phyloP scores from a whole-genome alignment of 2,113 vertebrate species.

The Pithys albifrons region DNA sequence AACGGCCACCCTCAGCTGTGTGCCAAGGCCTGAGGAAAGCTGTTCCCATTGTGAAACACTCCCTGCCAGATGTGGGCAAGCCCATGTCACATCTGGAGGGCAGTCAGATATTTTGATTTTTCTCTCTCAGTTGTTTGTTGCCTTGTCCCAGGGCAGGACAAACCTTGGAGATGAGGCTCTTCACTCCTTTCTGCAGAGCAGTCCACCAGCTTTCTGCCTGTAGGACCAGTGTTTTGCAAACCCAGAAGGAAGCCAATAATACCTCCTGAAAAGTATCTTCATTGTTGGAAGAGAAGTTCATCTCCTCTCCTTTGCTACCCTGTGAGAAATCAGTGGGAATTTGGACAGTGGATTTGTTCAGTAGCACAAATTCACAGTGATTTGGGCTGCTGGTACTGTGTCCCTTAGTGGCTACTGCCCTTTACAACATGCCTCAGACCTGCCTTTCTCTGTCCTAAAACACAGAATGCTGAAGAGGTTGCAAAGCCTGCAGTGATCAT shows the following conservation, averaged over 20 bases:
- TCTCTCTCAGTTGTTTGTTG: background rate
- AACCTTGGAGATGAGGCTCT: background rate
- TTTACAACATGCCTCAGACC: background rate
- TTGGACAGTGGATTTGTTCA: background rate
- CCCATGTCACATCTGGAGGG: constrained; percentile 23
- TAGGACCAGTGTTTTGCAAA: background rate
- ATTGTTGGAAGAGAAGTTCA: background rate
- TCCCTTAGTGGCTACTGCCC: background rate
- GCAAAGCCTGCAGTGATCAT: background rate
- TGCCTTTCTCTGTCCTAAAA: background rate
- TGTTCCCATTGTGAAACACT: background rate
- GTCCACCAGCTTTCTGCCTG: background rate
- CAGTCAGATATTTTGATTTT: background rate
- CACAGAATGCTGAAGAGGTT: background rate
- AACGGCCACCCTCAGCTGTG: background rate
- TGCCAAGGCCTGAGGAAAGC: background rate
- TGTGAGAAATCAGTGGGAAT: background rate
- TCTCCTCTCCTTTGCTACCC: background rate
- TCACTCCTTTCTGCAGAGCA: background rate
- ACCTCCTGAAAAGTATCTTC: background rate
- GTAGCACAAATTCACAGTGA: background rate
- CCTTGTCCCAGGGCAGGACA: background rate
- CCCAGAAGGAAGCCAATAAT: background rate
- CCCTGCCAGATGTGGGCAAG: constrained; percentile 41
- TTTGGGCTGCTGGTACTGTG: background rate